These are phyloP conservation scores for Mya arenaria DNA, from an alignment of 1,140 invertebrate species.

Conservation along the genomic window DNA sequence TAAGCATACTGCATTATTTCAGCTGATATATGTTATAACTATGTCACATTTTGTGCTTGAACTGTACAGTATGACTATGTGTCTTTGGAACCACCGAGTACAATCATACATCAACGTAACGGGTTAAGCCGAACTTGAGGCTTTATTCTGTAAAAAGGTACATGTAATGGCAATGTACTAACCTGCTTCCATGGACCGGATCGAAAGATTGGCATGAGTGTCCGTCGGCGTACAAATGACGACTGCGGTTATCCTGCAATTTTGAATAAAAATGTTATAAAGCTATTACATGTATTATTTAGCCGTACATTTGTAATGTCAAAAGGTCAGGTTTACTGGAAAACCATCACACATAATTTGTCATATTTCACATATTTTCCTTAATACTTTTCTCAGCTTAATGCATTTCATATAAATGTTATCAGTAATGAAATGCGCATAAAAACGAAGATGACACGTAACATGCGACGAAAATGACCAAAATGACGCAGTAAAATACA, in stretches of 20 bases:
- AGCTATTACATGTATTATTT: neutral
- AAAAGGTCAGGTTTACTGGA: neutral
- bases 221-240: constrained; percentile 34
- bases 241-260: constrained; percentile 11
- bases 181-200: constrained; percentile 19
- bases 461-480: too few species aligned
- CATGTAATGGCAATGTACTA: neutral
- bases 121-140: neutral
- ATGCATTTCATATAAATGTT: neutral
- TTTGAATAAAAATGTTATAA: neutral
- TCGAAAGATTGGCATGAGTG: constrained; percentile 6
- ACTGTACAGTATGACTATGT: neutral
- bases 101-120: neutral
- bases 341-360: too few species aligned
- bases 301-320: neutral
- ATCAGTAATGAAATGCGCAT: neutral
- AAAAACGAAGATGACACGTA: too few species aligned
- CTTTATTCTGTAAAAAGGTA: neutral
- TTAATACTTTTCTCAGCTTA: neutral
- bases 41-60: neutral
- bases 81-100: neutral
- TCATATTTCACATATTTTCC: neutral
- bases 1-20: too few species aligned
- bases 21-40: neutral
- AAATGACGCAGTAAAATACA: too few species aligned